phyloP scores from a whole-genome alignment of 2,113 vertebrate genomes.

The Syrrhaptes paradoxus region DNA sequence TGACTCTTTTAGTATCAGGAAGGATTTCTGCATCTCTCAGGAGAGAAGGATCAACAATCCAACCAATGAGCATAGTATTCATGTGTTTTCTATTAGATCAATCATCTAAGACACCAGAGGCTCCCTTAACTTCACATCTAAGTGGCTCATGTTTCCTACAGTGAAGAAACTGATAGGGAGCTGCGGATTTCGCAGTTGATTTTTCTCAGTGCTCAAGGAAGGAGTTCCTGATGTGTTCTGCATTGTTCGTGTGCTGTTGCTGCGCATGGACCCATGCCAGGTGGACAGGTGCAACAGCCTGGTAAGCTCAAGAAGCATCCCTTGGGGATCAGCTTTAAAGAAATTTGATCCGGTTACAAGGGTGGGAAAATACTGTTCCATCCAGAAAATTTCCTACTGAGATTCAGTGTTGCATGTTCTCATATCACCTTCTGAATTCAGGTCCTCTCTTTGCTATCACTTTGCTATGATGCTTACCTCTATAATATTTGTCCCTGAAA shows the following conservation, averaged over 20 bases:
- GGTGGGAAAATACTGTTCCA: not conserved
- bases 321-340: not conserved
- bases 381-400: not conserved
- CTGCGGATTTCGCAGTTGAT: not conserved
- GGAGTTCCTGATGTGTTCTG: not conserved
- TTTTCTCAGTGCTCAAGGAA: not conserved
- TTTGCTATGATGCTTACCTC: not conserved
- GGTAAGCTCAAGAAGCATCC: not conserved
- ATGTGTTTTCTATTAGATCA: not conserved
- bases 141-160: not conserved
- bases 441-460: not conserved
- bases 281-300: not conserved
- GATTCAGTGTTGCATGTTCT: not conserved
- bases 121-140: not conserved
- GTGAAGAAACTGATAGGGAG: slow-evolving; percentile 12
- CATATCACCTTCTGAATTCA: not conserved
- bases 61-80: not conserved
- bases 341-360: not conserved
- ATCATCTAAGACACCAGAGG: not conserved
- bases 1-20: not conserved
- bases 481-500: not conserved
- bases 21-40: not conserved
- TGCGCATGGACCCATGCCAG: not conserved
- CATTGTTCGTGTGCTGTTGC: not conserved
- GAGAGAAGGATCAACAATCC: not conserved